phyloP scores from a whole-genome alignment of 2,113 vertebrate genomes.

The Todiramphus chloris region DNA sequence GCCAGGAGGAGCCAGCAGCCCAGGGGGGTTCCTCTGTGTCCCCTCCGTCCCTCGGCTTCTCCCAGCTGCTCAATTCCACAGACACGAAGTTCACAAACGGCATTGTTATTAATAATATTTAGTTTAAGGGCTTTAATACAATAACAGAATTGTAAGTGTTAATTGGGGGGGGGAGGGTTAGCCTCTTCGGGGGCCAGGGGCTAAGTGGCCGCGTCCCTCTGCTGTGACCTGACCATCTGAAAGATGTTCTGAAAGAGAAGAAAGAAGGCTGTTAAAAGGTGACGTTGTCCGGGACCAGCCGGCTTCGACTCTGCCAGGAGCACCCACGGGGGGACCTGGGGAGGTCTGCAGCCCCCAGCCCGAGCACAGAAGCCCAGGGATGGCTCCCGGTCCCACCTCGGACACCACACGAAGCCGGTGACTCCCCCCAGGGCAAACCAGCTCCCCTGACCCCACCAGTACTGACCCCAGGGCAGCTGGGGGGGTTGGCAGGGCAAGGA shows the following conservation, averaged over 20 bases:
- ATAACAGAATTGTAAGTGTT: conserved; percentile 66
- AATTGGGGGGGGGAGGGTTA: conserved; percentile 16
- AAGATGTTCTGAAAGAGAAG: conserved; percentile 91
- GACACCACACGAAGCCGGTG: background rate
- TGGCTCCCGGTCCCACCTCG: background rate
- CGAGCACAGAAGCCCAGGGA: background rate
- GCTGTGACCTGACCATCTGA: conserved; percentile 90
- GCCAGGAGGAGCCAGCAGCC: no score
- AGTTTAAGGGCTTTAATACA: conserved; percentile 69
- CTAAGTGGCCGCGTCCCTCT: conserved; percentile 91
- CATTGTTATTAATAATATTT: conserved; percentile 67
- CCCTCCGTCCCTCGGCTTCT: no score
- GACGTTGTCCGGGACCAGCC: background rate
- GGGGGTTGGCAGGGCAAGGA: background rate
- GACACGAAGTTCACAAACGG: conserved; percentile 43
- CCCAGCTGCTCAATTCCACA: conserved; percentile 21
- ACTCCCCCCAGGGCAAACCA: background rate
- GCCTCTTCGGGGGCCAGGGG: background rate
- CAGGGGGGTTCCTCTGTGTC: no score
- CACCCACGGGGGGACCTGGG: no score
- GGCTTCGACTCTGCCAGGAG: no score
- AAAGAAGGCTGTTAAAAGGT: background rate
- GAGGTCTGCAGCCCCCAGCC: background rate
- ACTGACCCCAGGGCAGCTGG: background rate
- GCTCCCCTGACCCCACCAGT: background rate